Evolutionary conservation across 2,113 vertebrate species (phyloP), one percentile per base, ranked within the genome.

Genomic region (Sinocyclocheilus rhinocerous): DNA sequence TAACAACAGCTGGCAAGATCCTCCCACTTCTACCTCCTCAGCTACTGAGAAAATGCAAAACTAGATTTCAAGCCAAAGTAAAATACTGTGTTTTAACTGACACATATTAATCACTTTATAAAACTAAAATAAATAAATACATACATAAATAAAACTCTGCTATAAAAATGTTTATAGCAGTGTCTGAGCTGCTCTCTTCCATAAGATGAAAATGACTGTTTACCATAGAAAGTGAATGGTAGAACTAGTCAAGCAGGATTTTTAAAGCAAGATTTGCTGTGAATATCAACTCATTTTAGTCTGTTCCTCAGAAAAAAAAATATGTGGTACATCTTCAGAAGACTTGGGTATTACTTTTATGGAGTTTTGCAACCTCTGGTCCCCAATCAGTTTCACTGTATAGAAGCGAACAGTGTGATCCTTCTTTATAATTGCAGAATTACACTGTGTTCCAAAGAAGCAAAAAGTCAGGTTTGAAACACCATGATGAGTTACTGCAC

Each of bases 1-100:
- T 79, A 84, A 84, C 65, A 57, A 84, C 77, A 59, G 29, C 75
- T 73, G 86, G 42, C 72, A 76, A 85, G 83, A 76, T 84, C 83
- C 76, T 81, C 87, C 84, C 52, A 76, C 70, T 89, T 83, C 85
- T 79, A 18, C 45, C 18, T 87, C 39, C 16, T 36, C 15, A 42
- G 10, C 11, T 69, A 8, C 20, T 55, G 16, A 83, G 48, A 26
- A 11, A 22, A 76, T 24, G 16, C 36, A 12, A 52, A 29, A n/a
- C 72, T 76, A 12, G 39, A 15, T 33, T n/a, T 61, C 11, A 61
- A 9, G 9, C 24, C n/a, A 55, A 77, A 52, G 13, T 75, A 42
- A n/a, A 65, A 59, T 59, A 0, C 20, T 22, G 4, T 65, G 13
- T 65, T 26, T 12, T 26, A 29, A 67, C 12, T 26, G 9, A 67